A percentile compares a stretch with the other conserved stretches of the same genome.
Evolutionary conservation across 2,797 vertebrate genomes (phyloP).

Genomic region (Tokudaia tokunoshimensis): DNA sequence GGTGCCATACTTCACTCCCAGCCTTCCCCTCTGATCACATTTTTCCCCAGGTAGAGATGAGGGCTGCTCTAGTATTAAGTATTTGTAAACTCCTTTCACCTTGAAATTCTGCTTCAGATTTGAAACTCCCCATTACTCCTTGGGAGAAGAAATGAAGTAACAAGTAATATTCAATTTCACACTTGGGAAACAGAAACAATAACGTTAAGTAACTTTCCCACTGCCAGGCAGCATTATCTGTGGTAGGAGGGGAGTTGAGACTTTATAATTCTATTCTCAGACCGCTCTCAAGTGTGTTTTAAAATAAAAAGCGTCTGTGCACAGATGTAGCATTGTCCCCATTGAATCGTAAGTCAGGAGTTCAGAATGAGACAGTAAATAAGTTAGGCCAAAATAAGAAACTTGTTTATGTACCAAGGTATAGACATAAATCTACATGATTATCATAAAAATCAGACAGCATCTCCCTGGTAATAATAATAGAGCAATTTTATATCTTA

Average conservation of each 20-base stretch:
- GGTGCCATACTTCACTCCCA: not conserved
- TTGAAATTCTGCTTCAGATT: conserved; percentile 52
- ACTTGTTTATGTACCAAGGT: not conserved
- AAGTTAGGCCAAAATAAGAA: conserved; percentile 41
- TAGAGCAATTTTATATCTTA: conserved; percentile 46
- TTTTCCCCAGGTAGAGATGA: not conserved
- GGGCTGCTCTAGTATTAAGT: not conserved
- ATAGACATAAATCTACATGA: not conserved
- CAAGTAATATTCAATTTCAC: conserved; percentile 64
- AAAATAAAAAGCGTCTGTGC: conserved; percentile 41
- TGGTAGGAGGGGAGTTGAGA: conserved; percentile 36
- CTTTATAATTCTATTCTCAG: conserved; percentile 34
- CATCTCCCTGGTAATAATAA: conserved; percentile 10
- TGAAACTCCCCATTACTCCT: conserved; percentile 47
- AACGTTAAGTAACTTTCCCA: conserved; percentile 56
- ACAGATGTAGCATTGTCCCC: conserved; percentile 32
- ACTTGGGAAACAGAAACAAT: conserved; percentile 61
- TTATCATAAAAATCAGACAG: conserved; percentile 57
- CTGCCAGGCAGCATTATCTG: not conserved
- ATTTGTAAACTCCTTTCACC: conserved; percentile 53
- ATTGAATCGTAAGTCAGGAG: conserved; percentile 44
- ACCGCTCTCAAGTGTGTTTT: conserved; percentile 33
- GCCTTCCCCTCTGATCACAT: rapidly evolving
- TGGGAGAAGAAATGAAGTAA: conserved; percentile 54
- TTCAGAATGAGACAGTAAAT: conserved; percentile 64